Evolutionary conservation across 2,113 vertebrate genomes (phyloP).

Genomic region (Strix uralensis): DNA sequence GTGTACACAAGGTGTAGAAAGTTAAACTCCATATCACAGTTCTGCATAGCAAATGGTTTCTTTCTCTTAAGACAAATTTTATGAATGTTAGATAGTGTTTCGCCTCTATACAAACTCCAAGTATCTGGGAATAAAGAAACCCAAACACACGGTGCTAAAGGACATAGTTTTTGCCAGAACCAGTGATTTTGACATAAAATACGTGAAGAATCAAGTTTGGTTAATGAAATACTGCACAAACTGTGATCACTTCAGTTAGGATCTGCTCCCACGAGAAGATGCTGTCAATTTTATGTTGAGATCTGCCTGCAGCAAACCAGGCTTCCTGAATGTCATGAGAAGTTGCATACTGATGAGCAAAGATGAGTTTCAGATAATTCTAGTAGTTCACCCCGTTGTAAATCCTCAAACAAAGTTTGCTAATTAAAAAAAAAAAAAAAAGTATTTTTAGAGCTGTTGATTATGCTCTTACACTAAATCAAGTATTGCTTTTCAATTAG

Average conservation of each 20-base stretch:
- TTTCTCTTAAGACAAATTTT: background rate
- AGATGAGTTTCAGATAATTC: background rate
- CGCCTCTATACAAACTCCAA: background rate
- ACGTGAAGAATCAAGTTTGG: background rate
- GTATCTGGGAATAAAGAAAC: background rate
- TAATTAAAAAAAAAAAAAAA: background rate
- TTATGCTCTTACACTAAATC: background rate
- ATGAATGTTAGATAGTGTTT: background rate
- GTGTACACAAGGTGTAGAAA: background rate
- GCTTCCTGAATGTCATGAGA: background rate
- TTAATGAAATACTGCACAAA: background rate
- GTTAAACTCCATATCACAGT: background rate
- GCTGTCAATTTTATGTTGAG: fast-evolving
- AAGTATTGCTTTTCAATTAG: background rate
- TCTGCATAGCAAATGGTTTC: background rate
- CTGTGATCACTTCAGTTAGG: background rate
- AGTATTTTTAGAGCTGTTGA: background rate
- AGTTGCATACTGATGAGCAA: background rate
- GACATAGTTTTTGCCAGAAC: background rate
- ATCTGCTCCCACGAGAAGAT: background rate
- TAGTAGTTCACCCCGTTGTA: background rate
- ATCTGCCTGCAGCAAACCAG: fast-evolving
- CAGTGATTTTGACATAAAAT: background rate
- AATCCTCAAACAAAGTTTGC: background rate
- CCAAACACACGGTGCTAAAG: fast-evolving